Evolutionary conservation across 2,888 invertebrate species (phyloP), one percentile per base, ranked within the genome.

Genomic region (Ptycholaimellus sp.): DNA sequence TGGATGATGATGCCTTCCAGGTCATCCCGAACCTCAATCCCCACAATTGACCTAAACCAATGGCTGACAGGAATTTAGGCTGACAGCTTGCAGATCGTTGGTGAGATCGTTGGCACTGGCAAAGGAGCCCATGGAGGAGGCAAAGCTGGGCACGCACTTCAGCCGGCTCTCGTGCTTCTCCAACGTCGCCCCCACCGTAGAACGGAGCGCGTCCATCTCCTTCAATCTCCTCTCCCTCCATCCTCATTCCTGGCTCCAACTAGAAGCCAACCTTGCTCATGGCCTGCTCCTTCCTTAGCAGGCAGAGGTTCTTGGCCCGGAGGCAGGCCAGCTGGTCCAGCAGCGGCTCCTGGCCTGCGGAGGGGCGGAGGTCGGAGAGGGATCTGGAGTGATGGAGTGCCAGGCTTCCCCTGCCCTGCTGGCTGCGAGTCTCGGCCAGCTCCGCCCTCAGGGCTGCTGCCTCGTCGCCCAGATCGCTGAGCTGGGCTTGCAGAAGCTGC

Each of bases 1-100:
- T 46, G 42, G 5, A 40, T 39, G 4, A 51, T 35, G 6, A 49
- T 44, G 36, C 44, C 42, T 39, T 50, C 49, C 34, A 51, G 35
- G 35, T 51, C 51, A 17, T 38, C 37, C 29, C 46, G 43, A 9
- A 49, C 50, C 38, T 45, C 42, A 17, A n/a, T n/a, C n/a, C n/a
- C n/a, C n/a, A n/a, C n/a, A n/a, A n/a, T n/a, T n/a, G n/a, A n/a
- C n/a, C n/a, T n/a, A n/a, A n/a, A n/a, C n/a, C n/a, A n/a, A n/a
- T n/a, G n/a, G n/a, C n/a, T n/a, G n/a, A n/a, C n/a, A n/a, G n/a
- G n/a, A n/a, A n/a, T n/a, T n/a, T n/a, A n/a, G n/a, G n/a, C n/a
- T n/a, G n/a, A n/a, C n/a, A n/a, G n/a, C n/a, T n/a, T 39, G 39
- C 32, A 44, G 25, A 27, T 44, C 44, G 17, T 33, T 37, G 7